Evolutionary conservation across 2,797 vertebrate genomes (phyloP), one percentile per base, ranked within the genome.

Genomic region (Gouania willdenowi): DNA sequence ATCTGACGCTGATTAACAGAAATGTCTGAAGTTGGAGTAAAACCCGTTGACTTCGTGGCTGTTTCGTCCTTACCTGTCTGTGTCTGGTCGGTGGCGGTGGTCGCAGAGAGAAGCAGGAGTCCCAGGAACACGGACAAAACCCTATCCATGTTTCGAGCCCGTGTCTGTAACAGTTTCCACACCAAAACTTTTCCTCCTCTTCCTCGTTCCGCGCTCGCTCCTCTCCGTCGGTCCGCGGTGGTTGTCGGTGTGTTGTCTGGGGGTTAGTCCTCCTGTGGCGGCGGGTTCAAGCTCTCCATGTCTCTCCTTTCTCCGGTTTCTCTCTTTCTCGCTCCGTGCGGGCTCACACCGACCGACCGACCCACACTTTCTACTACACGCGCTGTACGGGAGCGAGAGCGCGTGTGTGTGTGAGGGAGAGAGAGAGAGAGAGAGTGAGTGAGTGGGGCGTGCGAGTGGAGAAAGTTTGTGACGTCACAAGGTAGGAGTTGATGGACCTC

Each of bases 81-180:
- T 10, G 82, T 72, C 21, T 86, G 81, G 0, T 37, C 62, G 40
- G 47, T 61, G 34, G 58, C 57, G 10, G n/a, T n/a, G n/a, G 66
- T 13, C 43, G 61, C 54, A 7, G 41, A 32, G 6, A 83, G 26
- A 22, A 75, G 9, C 57, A 81, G 34, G 60, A 86, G 67, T 81
- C 80, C 78, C 60, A 29, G 44, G 26, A 57, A 54, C 3, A 35
- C 48, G 3, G 62, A 53, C 37, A 45, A 72, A 67, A 84, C 66
- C 74, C 80, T 77, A 78, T 84, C 80, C 83, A 86, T 86, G 76
- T 69, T 71, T 56, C 11, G 19, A 7, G 36, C 26, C 44, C 17
- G 41, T 38, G 41, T 45, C 59, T 11, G 38, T 12, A 43, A 60
- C 59, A 64, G 51, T 59, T 77, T 51, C 24, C 27, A 39, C 30